These are phyloP conservation scores for Drosophila lowei DNA, from an alignment of 1,140 invertebrate genomes.

Conservation along the genomic window DNA sequence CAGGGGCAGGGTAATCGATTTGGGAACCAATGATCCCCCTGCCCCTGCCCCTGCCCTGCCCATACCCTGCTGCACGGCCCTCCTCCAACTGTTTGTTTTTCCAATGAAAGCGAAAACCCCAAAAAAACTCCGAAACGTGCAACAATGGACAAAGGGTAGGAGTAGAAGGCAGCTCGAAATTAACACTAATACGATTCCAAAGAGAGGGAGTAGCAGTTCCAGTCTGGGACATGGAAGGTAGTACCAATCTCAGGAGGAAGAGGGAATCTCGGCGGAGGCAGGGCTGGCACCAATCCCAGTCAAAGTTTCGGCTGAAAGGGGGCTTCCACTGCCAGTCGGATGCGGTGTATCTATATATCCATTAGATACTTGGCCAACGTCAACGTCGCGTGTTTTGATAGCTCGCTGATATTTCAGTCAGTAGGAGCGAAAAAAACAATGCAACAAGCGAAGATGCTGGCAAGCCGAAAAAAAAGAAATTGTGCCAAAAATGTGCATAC, in stretches of 20 bases:
- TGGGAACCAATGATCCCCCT: conserved; percentile 41
- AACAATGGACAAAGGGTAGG: conserved; percentile 54
- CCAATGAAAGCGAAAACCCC: conserved; percentile 64
- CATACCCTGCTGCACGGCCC: background rate
- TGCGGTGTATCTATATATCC: conserved; percentile 7
- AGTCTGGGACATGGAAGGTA: background rate
- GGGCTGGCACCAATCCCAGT: background rate
- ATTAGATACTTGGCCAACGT: conserved; percentile 20
- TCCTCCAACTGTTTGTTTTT: conserved; percentile 49
- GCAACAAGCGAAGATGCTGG: conserved; percentile 26
- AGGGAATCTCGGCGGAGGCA: background rate
- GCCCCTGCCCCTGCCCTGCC: background rate
- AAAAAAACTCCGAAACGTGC: conserved; percentile 51
- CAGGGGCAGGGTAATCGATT: conserved; percentile 64
- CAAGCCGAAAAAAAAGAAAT: conserved; percentile 14
- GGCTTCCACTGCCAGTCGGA: too few relatives aligned
- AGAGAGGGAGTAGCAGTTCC: conserved; percentile 23
- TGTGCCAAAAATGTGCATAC: conserved; percentile 34
- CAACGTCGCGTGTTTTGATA: conserved; percentile 64
- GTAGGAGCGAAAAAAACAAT: conserved; percentile 34
- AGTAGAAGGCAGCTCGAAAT: conserved; percentile 56
- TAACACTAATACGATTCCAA: conserved; percentile 67
- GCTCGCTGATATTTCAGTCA: conserved; percentile 55
- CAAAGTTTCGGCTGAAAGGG: conserved; percentile 8
- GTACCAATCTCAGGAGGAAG: too few relatives aligned